Percentiles rank a stretch among this genome's conserved stretches.
phyloP scores from a whole-genome alignment of 92 coral and sea anemone species.

The Hydrozoanthus gracilis region DNA sequence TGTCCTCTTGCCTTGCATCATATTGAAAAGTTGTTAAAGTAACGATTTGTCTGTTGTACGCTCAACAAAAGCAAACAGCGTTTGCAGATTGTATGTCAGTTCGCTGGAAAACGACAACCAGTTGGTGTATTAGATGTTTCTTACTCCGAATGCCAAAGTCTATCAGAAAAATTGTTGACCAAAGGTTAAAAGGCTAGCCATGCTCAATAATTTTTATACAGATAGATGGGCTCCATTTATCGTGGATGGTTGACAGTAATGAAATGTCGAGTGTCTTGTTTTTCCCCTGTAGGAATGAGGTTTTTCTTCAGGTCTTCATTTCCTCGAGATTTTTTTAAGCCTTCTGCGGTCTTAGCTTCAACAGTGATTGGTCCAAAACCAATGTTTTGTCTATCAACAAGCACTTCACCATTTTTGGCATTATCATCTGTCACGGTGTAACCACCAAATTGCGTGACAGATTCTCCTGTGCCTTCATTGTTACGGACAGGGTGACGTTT shows the following conservation, averaged over 20 bases:
- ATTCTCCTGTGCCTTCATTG: conserved; percentile 54
- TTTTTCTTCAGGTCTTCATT: conserved; percentile 68
- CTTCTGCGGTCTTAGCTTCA: conserved; percentile 96
- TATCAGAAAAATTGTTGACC: no score
- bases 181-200: no score
- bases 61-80: no score
- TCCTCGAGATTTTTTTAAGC: conserved; percentile 57
- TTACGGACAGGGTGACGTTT: conserved; percentile 57
- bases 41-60: no score
- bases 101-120: no score
- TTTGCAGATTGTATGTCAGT: no score
- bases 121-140: no score
- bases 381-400: conserved; percentile 76
- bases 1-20: no score
- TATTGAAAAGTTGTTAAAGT: no score
- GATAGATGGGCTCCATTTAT: neutral
- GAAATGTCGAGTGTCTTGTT: conserved; percentile 28
- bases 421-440: conserved; percentile 69
- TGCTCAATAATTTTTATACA: neutral
- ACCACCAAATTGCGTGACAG: conserved; percentile 72
- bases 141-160: no score
- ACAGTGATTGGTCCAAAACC: conserved; percentile 99
- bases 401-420: conserved; percentile 66
- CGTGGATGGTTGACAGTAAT: conserved; percentile 10
- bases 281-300: conserved; percentile 55